Evolutionary conservation across 2,888 invertebrate species (phyloP), one percentile per base, ranked within the genome.

Genomic region (Cheilosia soror): DNA sequence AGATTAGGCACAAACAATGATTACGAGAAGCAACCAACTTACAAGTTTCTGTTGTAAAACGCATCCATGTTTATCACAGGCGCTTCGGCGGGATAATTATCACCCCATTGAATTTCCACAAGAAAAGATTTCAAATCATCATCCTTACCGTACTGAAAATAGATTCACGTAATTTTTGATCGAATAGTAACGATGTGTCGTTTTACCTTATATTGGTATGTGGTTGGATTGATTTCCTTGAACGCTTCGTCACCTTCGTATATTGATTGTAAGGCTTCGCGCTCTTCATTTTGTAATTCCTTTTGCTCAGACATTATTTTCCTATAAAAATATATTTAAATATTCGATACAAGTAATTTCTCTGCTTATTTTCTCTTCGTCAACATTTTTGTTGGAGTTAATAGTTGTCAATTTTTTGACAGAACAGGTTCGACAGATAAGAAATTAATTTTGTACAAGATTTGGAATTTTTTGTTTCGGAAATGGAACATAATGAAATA

Each of bases 21-120:
- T 31, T 47, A 33, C 13, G 4, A 15, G 58, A 37, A 5, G 2
- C 4, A 15, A 0, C 0, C 13, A 49, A 95, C 96, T 95, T 93
- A 98, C 98, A 98, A 93, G 91, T 97, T 96, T 90, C 97, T 96
- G 92, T 99, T 99, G 91, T 97, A 98, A 93, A 98, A 99, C 44
- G 96, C 95, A 88, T 98, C 96, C 94, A 98, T 94, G 92, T 96
- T 97, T 82, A 98, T 94, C 31, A 91, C 93, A 11, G 99, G 98
- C 88, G 95, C 94, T 55, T 96, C 96, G 53, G 96, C 95, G 5
- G 99, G 99, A 92, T 99, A 99, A 55, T 95, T 94, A 0, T 95
- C 94, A 29, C 95, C 95, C 98, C 98, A 99, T 89, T 93, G 93
- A 87, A 99, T 95, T 93, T 98, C 98, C 85, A 98, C 91, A 80